Conservation (phyloP, 2,888 invertebrate genomes). For the Cantharis rustica region DNA sequence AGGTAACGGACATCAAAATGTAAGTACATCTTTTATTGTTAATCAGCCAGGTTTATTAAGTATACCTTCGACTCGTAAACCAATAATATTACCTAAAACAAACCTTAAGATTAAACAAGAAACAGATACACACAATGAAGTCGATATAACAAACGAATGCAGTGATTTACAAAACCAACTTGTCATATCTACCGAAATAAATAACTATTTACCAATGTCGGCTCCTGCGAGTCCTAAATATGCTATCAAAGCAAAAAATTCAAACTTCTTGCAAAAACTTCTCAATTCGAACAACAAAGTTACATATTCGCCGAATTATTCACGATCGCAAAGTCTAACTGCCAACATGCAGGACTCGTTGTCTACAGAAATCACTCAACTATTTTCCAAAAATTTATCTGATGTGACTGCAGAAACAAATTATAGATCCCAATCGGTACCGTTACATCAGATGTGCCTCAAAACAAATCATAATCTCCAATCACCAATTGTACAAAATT, state of each 20-base stretch:
- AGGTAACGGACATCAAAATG: conserved; percentile 61
- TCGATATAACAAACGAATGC: conserved; percentile 11
- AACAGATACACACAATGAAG: conserved; percentile 40
- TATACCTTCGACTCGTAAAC: conserved; percentile 26
- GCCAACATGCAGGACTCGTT: conserved; percentile 52
- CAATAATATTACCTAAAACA: conserved; percentile 26
- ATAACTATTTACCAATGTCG: conserved; percentile 60
- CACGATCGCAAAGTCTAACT: conserved; percentile 42
- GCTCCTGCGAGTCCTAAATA: conserved; percentile 71
- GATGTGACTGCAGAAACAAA: conserved; percentile 35
- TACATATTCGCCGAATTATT: conserved; percentile 58
- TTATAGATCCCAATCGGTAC: conserved; percentile 79
- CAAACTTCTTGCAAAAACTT: conserved; percentile 55
- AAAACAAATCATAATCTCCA: conserved; percentile 42
- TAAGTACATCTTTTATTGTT: conserved; percentile 44
- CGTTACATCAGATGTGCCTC: conserved; percentile 64
- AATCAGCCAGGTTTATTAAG: conserved; percentile 24
- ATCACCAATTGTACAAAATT: conserved; percentile 42
- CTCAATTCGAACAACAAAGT: conserved; percentile 58
- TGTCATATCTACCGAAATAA: conserved; percentile 20
- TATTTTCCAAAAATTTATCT: conserved; percentile 64
- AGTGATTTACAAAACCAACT: conserved; percentile 38
- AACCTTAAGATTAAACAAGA: conserved; percentile 46
- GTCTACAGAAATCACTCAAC: conserved; percentile 66
- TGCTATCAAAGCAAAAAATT: conserved; percentile 41